Base-by-base conservation (phyloP, 2,888 invertebrate genomes). In the Leptinotarsa haldemani region DNA sequence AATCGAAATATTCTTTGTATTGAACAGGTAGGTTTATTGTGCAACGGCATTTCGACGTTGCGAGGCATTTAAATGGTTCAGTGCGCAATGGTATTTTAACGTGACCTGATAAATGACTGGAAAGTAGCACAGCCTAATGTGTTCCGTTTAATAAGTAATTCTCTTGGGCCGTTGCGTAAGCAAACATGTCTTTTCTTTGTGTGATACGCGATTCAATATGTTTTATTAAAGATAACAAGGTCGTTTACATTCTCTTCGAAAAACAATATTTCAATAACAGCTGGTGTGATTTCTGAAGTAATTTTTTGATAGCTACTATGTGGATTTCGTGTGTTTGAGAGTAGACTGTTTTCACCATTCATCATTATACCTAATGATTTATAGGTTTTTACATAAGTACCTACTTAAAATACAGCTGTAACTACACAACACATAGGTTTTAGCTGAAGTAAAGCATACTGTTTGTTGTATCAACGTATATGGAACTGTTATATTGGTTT, bases 171-270 rank as follows among this genome's bases (percentile, higher is more conserved):
- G 80, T 83, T 83, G 80, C 83, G 82, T 81, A 83, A 83, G 61
- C 61, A 61, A 61, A 61, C 18, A 56, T 61, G 61, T 61, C 61
- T 77, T 83, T 84, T 82, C 83, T 84, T 83, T 84, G 82, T 83
- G 82, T 81, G 79, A 81, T 81, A 82, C 81, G 79, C 80, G 81
- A 82, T 82, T 83, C 81, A 80, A 81, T 82, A 82, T 82, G 83
- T 61, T 82, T 81, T 81, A 84, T 82, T 83, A 82, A 81, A 81
- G 83, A 84, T 84, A 84, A 84, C 83, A 84, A 85, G 84, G 84
- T 82, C 84, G 83, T 82, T 84, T 83, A 83, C 84, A 83, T 84
- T 84, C 84, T 83, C 83, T 81, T 81, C 80, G 61, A 61, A 61
- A 61, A 61, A 61, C 30, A 61, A 12, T 61, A 61, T 61, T 61